phyloP scores from a whole-genome alignment of 2,113 vertebrate species.

The Balaenoptera acutorostrata region DNA sequence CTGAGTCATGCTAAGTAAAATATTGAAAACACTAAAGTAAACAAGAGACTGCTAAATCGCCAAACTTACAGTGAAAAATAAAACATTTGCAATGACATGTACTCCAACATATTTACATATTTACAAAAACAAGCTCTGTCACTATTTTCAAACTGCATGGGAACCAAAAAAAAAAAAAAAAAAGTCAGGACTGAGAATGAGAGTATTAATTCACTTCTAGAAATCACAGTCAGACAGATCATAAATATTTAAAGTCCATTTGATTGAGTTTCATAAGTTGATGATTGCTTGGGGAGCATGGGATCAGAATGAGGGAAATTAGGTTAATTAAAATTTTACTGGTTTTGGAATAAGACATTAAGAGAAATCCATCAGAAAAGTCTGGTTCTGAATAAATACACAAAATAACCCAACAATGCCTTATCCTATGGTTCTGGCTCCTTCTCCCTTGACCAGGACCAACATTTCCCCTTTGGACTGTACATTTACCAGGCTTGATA shows the following conservation, averaged over 20 bases:
- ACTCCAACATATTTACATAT: not conserved
- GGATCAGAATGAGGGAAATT: conserved; percentile 31
- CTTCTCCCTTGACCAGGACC: not conserved
- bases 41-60: not conserved
- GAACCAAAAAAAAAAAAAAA: not conserved
- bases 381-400: not conserved
- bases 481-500: not conserved
- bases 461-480: not conserved
- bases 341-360: conserved; percentile 20
- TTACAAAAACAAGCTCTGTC: not conserved
- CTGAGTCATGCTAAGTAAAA: not conserved
- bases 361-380: not conserved
- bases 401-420: not conserved
- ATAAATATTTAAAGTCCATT: conserved; percentile 49
- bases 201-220: not conserved
- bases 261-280: conserved; percentile 12
- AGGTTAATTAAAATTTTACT: conserved; percentile 50
- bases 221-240: not conserved
- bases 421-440: not conserved
- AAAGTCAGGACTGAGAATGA: not conserved
- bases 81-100: not conserved
- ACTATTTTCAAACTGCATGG: not conserved
- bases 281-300: not conserved
- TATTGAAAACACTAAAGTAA: not conserved
- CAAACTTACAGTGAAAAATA: not conserved